Conservation (phyloP, 2,797 vertebrate species). For the Pangasius macronema region DNA sequence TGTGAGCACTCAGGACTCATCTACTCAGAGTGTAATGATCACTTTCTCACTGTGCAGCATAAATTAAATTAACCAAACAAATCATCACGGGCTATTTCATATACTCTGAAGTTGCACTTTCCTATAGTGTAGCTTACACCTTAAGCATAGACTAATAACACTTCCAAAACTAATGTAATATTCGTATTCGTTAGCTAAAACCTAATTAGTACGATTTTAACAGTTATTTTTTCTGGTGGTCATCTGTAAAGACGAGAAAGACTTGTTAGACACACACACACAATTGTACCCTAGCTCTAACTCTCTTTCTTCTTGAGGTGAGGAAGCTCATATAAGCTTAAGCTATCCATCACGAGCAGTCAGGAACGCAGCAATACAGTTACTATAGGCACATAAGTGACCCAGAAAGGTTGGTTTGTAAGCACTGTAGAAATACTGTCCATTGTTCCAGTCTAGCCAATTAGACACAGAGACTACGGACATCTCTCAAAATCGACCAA, state of each 20-base stretch:
- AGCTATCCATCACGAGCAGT: constrained; percentile 42
- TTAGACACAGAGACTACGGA: constrained; percentile 46
- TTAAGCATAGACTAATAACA: neutral
- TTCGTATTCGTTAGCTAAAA: neutral
- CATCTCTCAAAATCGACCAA: constrained; percentile 59
- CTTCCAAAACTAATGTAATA: neutral
- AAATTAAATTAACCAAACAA: constrained; percentile 9
- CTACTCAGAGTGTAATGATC: neutral
- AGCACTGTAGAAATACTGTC: constrained; percentile 64
- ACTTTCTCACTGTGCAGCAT: neutral
- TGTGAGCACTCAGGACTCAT: neutral
- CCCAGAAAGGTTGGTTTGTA: constrained; percentile 54
- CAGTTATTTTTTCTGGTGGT: neutral
- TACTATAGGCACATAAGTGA: constrained; percentile 61
- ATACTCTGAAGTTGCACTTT: neutral
- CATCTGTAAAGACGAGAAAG: neutral
- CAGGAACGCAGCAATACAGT: constrained; percentile 48
- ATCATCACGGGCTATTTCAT: neutral
- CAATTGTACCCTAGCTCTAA: neutral
- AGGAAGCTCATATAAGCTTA: constrained; percentile 35
- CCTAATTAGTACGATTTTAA: neutral
- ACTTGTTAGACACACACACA: neutral
- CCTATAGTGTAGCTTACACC: no score
- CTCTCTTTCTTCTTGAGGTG: constrained; percentile 13
- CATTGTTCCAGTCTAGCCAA: constrained; percentile 69